phyloP scores from a whole-genome alignment of 1,140 invertebrate genomes.

The Lerema accius region DNA sequence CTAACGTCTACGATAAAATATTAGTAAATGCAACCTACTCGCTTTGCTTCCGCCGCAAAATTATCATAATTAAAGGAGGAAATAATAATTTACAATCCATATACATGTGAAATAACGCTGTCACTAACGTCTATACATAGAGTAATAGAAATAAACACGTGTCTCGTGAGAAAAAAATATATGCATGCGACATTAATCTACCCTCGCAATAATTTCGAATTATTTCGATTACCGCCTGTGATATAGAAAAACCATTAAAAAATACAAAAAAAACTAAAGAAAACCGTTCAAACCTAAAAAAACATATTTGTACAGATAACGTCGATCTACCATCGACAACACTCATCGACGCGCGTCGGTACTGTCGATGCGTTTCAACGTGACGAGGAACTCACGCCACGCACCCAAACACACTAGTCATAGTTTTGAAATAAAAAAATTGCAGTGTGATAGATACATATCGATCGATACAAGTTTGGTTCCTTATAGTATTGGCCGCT shows the following conservation, averaged over 20 bases:
- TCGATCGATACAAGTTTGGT: constrained; percentile 44
- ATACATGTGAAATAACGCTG: constrained; percentile 47
- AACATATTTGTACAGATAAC: constrained; percentile 49
- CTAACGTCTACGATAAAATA: constrained; percentile 75
- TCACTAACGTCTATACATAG: constrained; percentile 36
- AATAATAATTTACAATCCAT: constrained; percentile 50
- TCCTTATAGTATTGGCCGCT: constrained; percentile 46
- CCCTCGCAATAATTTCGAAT: too few species aligned
- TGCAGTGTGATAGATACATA: constrained; percentile 61
- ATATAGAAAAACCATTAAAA: constrained; percentile 10
- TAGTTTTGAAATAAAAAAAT: constrained; percentile 73
- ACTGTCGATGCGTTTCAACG: constrained; percentile 25
- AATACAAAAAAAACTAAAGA: constrained; percentile 37
- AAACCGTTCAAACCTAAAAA: constrained; percentile 37
- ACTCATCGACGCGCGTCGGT: constrained; percentile 26
- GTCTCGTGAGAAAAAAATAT: constrained; percentile 5
- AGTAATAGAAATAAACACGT: constrained; percentile 34
- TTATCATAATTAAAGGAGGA: constrained; percentile 37
- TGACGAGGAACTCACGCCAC: constrained; percentile 44
- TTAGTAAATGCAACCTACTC: constrained; percentile 81
- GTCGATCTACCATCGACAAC: constrained; percentile 39
- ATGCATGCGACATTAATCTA: constrained; percentile 16
- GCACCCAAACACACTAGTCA: constrained; percentile 64
- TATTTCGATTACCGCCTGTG: not conserved
- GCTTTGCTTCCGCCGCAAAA: constrained; percentile 54